Conservation (phyloP, 1,140 invertebrate species). For the Maniola jurtina region DNA sequence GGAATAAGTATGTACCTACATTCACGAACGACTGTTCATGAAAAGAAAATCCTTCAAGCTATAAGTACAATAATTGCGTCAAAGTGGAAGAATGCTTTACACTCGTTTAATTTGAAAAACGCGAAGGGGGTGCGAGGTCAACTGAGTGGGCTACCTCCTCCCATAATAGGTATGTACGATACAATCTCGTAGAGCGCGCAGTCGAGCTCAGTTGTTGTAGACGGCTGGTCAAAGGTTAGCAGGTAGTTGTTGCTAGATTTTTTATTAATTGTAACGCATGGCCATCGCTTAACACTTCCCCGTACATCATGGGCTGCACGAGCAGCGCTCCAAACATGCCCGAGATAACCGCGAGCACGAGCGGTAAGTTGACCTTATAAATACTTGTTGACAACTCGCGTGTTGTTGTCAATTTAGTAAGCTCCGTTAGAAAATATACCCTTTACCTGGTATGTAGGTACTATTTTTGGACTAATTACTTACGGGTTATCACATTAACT, state of each 20-base stretch:
- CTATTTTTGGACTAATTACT: constrained; percentile 26
- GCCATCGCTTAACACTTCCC: constrained; percentile 20
- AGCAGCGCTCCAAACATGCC: constrained; percentile 60
- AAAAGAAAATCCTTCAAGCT: constrained; percentile 41
- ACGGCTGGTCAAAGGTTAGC: constrained; percentile 40
- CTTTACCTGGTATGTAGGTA: constrained; percentile 1
- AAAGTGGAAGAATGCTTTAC: constrained; percentile 68
- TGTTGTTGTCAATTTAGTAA: constrained; percentile 8
- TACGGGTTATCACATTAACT: constrained; percentile 8
- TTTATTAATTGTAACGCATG: constrained; percentile 29
- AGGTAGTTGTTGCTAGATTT: not conserved
- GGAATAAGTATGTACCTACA: not conserved
- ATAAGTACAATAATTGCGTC: constrained; percentile 53
- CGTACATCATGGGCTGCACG: constrained; percentile 65
- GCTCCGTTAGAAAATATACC: not conserved
- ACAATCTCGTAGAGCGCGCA: constrained; percentile 60
- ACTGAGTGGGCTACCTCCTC: constrained; percentile 65
- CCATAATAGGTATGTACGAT: constrained; percentile 68
- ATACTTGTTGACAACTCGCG: constrained; percentile 17
- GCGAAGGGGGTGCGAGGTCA: constrained; percentile 76
- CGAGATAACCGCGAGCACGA: constrained; percentile 39
- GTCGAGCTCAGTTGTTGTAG: constrained; percentile 53
- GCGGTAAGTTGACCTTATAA: constrained; percentile 35
- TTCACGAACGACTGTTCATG: constrained; percentile 19
- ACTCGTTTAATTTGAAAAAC: constrained; percentile 75